phyloP scores from a whole-genome alignment of 1,140 invertebrate genomes.

The Trachelipus rathkii region DNA sequence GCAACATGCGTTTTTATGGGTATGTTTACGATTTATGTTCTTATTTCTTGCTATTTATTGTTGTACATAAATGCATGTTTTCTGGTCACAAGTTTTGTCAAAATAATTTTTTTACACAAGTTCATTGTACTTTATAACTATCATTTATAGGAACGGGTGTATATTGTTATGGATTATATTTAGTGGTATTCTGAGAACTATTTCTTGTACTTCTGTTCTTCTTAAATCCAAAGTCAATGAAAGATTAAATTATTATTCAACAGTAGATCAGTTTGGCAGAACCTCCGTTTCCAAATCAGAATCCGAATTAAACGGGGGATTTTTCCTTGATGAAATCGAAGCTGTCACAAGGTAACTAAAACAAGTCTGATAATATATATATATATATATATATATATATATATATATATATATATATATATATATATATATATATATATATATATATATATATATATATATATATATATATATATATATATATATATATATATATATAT shows the following conservation, averaged over 20 bases:
- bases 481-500: slow-evolving; percentile 20
- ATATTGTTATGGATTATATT: no score
- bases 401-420: neutral
- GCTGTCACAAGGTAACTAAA: slow-evolving; percentile 31
- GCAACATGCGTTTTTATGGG: no score
- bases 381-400: slow-evolving; percentile 19
- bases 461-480: neutral
- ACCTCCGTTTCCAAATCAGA: neutral
- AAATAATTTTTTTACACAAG: no score
- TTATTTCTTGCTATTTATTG: no score
- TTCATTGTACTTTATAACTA: neutral
- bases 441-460: slow-evolving; percentile 12
- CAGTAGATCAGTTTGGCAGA: neutral
- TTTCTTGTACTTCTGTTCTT: neutral
- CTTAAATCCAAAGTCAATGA: neutral
- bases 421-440: slow-evolving; percentile 19
- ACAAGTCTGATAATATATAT: neutral
- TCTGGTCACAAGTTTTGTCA: no score
- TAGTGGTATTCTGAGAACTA: neutral
- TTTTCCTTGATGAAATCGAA: slow-evolving; percentile 37
- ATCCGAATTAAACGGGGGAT: slow-evolving; percentile 20
- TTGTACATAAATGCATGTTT: no score
- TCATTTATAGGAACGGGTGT: neutral
- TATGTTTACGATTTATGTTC: no score
- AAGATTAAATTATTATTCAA: neutral